Conservation (phyloP, 2,888 invertebrate genomes). For the Drosophila borborema region DNA sequence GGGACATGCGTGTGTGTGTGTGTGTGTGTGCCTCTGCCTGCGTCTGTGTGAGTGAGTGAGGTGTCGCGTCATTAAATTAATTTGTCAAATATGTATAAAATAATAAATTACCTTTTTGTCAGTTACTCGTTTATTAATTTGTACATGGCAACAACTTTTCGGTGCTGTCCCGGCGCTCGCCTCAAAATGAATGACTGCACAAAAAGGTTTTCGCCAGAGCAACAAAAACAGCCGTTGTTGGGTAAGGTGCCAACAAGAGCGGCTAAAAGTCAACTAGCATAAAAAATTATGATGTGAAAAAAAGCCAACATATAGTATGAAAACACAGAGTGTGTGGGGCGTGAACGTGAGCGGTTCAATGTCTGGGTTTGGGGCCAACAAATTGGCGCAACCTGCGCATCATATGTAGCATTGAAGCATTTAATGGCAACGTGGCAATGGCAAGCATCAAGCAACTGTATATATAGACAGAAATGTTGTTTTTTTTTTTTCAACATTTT, state of each 20-base stretch:
- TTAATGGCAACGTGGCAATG: slow-evolving; percentile 62
- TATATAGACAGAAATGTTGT: neutral
- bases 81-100: slow-evolving; percentile 83
- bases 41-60: slow-evolving; percentile 41
- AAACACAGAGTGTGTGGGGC: slow-evolving; percentile 11
- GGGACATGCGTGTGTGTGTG: slow-evolving; percentile 27
- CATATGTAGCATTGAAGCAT: slow-evolving; percentile 52
- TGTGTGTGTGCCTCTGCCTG: slow-evolving; percentile 7
- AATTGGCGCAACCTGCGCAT: slow-evolving; percentile 77
- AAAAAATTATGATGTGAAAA: slow-evolving; percentile 80
- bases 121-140: slow-evolving; percentile 82
- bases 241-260: slow-evolving; percentile 58
- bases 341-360: slow-evolving; percentile 5
- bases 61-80: slow-evolving; percentile 82
- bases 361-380: slow-evolving; percentile 38
- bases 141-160: slow-evolving; percentile 81
- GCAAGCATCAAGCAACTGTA: neutral
- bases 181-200: slow-evolving; percentile 60
- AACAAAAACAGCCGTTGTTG: neutral
- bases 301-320: slow-evolving; percentile 61
- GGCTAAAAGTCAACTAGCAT: slow-evolving; percentile 78
- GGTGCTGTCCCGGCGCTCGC: slow-evolving; percentile 56
- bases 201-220: slow-evolving; percentile 49
- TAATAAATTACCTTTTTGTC: slow-evolving; percentile 83
- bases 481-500: slow-evolving; percentile 19